Conservation (phyloP, 2,113 vertebrate genomes). For the Acrocephalus arundinaceus region DNA sequence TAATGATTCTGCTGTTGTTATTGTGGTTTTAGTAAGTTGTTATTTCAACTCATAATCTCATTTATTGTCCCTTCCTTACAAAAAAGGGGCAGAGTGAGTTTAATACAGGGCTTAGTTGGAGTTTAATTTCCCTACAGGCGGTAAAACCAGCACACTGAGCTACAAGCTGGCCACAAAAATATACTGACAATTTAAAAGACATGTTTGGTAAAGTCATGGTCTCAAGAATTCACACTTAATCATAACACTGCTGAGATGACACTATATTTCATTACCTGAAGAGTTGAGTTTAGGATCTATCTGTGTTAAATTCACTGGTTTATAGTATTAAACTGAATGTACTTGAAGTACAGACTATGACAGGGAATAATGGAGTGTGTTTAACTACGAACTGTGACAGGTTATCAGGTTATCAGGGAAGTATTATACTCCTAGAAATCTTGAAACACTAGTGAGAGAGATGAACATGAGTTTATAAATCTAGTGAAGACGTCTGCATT, state of each 20-base stretch:
- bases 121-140: background rate
- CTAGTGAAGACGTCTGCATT: background rate
- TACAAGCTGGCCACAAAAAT: background rate
- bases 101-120: background rate
- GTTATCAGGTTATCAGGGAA: conserved; percentile 17
- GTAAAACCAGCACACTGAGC: background rate
- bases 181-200: background rate
- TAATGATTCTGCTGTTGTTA: background rate
- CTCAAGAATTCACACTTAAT: conserved; percentile 15
- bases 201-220: background rate
- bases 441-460: background rate
- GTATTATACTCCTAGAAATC: conserved; percentile 2
- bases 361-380: background rate
- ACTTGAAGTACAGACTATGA: background rate
- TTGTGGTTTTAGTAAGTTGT: background rate
- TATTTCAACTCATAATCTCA: background rate
- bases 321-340: background rate
- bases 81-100: background rate
- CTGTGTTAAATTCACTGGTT: background rate
- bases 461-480: conserved; percentile 36
- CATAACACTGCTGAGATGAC: background rate
- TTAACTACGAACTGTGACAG: conserved; percentile 26
- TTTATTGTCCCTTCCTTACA: background rate
- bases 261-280: background rate
- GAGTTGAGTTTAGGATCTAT: background rate